Conservation (phyloP, 2,888 invertebrate species). For the Drosophila sordidapex region DNA sequence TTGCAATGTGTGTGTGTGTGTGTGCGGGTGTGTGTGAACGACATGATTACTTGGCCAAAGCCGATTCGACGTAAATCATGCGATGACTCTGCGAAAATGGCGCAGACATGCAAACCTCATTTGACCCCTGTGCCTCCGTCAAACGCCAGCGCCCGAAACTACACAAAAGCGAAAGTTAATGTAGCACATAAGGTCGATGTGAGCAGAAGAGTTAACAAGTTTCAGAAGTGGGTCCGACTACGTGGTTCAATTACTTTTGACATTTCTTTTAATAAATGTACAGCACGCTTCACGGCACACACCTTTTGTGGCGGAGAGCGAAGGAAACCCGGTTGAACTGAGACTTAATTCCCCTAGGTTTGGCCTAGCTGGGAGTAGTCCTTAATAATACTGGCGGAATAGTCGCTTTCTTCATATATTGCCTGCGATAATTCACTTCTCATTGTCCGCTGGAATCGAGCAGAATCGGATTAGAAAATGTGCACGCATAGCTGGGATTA, state of each 20-base stretch:
- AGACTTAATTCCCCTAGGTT: background rate
- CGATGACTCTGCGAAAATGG: conserved; percentile 73
- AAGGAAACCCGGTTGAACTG: background rate
- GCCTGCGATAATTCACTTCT: background rate
- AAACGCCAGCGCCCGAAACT: background rate
- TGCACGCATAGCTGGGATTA: background rate
- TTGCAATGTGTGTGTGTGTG: conserved; percentile 36
- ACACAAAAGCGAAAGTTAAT: conserved; percentile 69
- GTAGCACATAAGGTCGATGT: conserved; percentile 54
- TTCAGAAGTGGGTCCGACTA: conserved; percentile 37
- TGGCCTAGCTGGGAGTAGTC: background rate
- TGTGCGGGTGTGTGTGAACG: conserved; percentile 45
- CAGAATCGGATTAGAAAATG: background rate
- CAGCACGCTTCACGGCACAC: conserved; percentile 38
- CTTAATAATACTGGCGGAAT: background rate
- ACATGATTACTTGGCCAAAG: conserved; percentile 70
- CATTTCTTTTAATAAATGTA: conserved; percentile 72
- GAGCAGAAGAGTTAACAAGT: conserved; percentile 59
- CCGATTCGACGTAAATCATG: conserved; percentile 76
- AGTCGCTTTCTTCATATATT: background rate
- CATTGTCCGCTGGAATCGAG: background rate
- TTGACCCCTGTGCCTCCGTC: background rate
- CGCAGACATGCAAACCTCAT: conserved; percentile 54
- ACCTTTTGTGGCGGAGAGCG: conserved; percentile 2
- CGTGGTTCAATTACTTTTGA: conserved; percentile 76